Percentiles rank a stretch among this genome's conserved stretches.
phyloP scores from a whole-genome alignment of 1,140 invertebrate genomes.

The Vanessa tameamea region DNA sequence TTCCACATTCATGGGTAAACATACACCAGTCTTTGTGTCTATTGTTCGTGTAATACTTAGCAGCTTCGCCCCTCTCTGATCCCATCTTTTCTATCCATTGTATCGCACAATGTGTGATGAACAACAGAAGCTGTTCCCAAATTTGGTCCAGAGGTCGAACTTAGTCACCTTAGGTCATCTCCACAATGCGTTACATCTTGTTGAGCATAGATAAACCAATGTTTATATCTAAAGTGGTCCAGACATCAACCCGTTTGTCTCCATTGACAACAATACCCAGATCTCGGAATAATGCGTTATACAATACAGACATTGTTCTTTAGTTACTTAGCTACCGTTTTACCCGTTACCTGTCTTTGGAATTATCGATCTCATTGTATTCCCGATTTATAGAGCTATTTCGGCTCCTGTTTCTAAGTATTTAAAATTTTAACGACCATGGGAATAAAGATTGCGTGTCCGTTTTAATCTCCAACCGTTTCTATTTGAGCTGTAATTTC shows the following conservation, averaged over 20 bases:
- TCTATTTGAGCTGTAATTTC: slow-evolving; percentile 35
- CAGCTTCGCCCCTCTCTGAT: slow-evolving; percentile 74
- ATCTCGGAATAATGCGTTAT: slow-evolving; percentile 56
- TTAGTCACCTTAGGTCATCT: slow-evolving; percentile 67
- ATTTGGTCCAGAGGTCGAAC: slow-evolving; percentile 68
- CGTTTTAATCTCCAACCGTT: slow-evolving; percentile 33
- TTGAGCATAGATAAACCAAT: slow-evolving; percentile 69
- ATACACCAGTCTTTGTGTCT: slow-evolving; percentile 73
- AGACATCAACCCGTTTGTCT: slow-evolving; percentile 39
- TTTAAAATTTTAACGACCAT: slow-evolving; percentile 69
- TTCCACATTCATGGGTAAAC: slow-evolving; percentile 77
- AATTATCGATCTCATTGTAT: slow-evolving; percentile 73
- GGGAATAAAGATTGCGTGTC: slow-evolving; percentile 56
- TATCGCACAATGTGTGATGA: slow-evolving; percentile 56
- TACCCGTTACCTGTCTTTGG: slow-evolving; percentile 61
- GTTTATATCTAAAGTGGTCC: slow-evolving; percentile 60
- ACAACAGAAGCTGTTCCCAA: slow-evolving; percentile 50
- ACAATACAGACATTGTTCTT: slow-evolving; percentile 69
- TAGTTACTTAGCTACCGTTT: slow-evolving; percentile 71
- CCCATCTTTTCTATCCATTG: slow-evolving; percentile 64
- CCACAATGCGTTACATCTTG: slow-evolving; percentile 58
- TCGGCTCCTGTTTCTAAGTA: slow-evolving; percentile 55
- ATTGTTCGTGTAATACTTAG: slow-evolving; percentile 77
- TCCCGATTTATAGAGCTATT: slow-evolving; percentile 66
- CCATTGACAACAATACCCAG: slow-evolving; percentile 41